Evolutionary conservation across 2,888 invertebrate genomes (phyloP).

Genomic region (Macaria liturata): DNA sequence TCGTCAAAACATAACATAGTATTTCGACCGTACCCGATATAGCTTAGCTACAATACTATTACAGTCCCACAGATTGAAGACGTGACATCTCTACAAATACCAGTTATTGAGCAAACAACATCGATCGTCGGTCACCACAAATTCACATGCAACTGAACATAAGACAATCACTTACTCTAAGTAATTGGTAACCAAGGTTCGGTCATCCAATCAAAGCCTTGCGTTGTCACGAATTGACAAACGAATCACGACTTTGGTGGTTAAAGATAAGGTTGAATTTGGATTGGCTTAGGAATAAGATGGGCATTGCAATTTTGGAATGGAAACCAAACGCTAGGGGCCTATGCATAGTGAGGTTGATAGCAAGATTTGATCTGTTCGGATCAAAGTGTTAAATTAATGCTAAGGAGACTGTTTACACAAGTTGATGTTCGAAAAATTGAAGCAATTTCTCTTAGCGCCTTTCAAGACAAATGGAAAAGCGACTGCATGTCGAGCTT

Average conservation of each 20-base stretch:
- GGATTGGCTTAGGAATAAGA: constrained; percentile 29
- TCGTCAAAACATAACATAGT: too few relatives aligned
- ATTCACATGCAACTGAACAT: constrained; percentile 37
- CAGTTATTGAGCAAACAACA: constrained; percentile 2
- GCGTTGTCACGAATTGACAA: constrained; percentile 49
- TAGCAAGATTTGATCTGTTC: constrained; percentile 1
- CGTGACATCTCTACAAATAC: constrained; percentile 1
- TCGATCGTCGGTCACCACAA: constrained; percentile 9
- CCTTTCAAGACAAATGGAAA: too few relatives aligned
- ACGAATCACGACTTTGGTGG: constrained; percentile 37
- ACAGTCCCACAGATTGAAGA: not conserved
- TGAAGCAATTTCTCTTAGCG: too few relatives aligned
- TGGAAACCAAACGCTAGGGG: constrained; percentile 60
- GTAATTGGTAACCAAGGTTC: constrained; percentile 74
- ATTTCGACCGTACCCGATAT: too few relatives aligned
- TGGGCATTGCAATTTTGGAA: constrained; percentile 65
- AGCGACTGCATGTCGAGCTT: too few relatives aligned
- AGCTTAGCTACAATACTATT: too few relatives aligned
- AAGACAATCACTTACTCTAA: constrained; percentile 77
- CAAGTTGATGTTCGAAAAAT: too few relatives aligned
- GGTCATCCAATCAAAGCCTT: constrained; percentile 71
- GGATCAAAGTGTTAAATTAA: too few relatives aligned
- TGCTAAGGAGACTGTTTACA: too few relatives aligned
- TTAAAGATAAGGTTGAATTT: constrained; percentile 34
- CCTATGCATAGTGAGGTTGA: constrained; percentile 53